phyloP scores from a whole-genome alignment of 2,113 vertebrate genomes.

The Abramis brama region DNA sequence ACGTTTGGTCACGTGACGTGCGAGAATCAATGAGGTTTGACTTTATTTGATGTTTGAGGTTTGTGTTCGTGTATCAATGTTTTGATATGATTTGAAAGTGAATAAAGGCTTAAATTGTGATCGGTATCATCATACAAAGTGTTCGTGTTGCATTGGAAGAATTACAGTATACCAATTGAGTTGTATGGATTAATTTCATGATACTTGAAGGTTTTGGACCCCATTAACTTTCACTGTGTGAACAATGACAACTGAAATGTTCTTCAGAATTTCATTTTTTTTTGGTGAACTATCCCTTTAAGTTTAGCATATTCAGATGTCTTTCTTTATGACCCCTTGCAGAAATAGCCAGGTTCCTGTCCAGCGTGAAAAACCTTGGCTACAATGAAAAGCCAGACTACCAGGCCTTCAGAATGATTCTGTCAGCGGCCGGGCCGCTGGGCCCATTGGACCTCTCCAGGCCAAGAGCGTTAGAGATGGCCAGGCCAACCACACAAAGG shows the following conservation, averaged over 20 bases:
- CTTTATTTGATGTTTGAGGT: neutral
- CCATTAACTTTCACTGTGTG: neutral
- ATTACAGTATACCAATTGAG: too few species aligned
- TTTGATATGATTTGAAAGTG: too few species aligned
- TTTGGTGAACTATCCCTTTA: neutral
- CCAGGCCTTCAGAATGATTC: conserved; percentile 77
- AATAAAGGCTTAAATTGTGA: too few species aligned
- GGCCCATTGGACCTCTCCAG: conserved; percentile 78
- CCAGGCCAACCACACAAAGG: conserved; percentile 43
- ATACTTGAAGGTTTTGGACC: neutral
- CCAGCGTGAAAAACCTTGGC: conserved; percentile 72
- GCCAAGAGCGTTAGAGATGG: conserved; percentile 23
- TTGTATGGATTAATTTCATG: neutral
- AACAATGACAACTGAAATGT: neutral
- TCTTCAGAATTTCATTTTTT: neutral
- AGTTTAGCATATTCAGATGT: conserved; percentile 6
- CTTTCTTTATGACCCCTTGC: conserved; percentile 69
- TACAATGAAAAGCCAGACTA: conserved; percentile 90
- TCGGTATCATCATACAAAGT: too few species aligned
- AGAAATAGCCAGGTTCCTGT: conserved; percentile 83
- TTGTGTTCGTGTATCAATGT: too few species aligned
- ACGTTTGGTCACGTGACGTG: neutral
- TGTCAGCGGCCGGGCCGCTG: conserved; percentile 68
- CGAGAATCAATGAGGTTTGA: neutral
- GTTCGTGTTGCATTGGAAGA: too few species aligned